Conservation (phyloP, 2,888 invertebrate genomes). For the Eumacrocentrus americanus region DNA sequence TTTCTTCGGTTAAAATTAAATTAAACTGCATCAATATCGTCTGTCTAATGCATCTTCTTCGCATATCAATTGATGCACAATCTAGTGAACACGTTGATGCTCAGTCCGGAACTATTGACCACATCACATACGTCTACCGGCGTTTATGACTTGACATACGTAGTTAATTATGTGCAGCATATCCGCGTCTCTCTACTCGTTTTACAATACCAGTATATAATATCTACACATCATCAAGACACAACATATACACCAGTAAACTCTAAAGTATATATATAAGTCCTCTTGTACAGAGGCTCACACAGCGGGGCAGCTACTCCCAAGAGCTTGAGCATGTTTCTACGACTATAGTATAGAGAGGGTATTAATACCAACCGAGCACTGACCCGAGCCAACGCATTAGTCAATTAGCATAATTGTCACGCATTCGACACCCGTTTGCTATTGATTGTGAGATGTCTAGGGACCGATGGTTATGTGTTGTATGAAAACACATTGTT, state of each 20-base stretch:
- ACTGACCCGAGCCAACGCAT: slow-evolving; percentile 20
- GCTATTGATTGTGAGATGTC: slow-evolving; percentile 10
- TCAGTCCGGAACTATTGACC: not conserved
- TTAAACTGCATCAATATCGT: no score
- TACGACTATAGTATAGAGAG: slow-evolving; percentile 12
- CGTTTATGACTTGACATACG: not conserved
- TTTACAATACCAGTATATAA: not conserved
- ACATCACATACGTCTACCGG: not conserved
- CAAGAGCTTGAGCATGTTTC: not conserved
- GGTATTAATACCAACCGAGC: slow-evolving; percentile 23
- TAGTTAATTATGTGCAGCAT: not conserved
- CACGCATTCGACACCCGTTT: slow-evolving; percentile 13
- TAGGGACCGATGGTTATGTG: no score
- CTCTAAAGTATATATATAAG: no score
- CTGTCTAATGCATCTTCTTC: not conserved
- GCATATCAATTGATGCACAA: not conserved
- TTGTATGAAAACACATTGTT: no score
- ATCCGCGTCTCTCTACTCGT: not conserved
- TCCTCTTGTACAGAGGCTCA: not conserved
- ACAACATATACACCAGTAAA: not conserved
- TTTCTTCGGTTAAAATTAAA: no score
- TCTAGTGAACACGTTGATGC: not conserved
- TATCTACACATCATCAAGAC: not conserved
- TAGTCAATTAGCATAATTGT: slow-evolving; percentile 23
- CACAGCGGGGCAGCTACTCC: not conserved